Conservation (phyloP, 1,140 invertebrate genomes). For the Zophobas atratus region DNA sequence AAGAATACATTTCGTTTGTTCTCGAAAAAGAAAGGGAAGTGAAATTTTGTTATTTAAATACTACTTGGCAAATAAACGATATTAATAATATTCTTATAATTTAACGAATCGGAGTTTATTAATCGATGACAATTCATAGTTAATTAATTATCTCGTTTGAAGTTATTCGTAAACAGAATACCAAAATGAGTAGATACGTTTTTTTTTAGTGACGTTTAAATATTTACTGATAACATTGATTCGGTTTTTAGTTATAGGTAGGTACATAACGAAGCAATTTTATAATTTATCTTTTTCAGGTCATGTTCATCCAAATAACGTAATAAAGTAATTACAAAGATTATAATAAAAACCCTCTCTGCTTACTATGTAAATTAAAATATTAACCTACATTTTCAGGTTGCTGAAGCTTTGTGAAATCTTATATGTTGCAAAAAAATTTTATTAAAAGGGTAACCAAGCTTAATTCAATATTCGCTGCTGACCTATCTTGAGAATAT, state of each 20-base stretch:
- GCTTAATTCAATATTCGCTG: constrained; percentile 31
- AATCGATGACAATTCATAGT: neutral
- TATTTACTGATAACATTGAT: neutral
- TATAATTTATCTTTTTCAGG: too few species aligned
- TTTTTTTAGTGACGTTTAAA: too few species aligned
- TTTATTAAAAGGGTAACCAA: constrained; percentile 21
- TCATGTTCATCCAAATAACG: neutral
- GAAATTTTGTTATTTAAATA: neutral
- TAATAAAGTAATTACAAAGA: neutral
- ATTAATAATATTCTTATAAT: neutral
- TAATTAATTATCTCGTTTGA: too few species aligned
- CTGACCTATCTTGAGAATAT: constrained; percentile 29
- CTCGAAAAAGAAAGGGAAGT: neutral
- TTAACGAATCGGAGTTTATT: neutral
- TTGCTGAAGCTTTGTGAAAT: neutral
- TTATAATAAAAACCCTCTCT: too few species aligned
- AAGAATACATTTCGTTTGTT: neutral
- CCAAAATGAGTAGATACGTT: too few species aligned
- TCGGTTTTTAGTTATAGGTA: neutral
- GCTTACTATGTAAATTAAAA: too few species aligned
- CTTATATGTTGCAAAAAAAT: neutral
- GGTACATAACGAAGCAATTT: too few species aligned
- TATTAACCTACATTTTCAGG: neutral
- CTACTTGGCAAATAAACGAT: too few species aligned
- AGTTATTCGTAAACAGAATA: too few species aligned